Evolutionary conservation across 1,140 invertebrate genomes (phyloP).

Genomic region (Drosophila kikkawai): DNA sequence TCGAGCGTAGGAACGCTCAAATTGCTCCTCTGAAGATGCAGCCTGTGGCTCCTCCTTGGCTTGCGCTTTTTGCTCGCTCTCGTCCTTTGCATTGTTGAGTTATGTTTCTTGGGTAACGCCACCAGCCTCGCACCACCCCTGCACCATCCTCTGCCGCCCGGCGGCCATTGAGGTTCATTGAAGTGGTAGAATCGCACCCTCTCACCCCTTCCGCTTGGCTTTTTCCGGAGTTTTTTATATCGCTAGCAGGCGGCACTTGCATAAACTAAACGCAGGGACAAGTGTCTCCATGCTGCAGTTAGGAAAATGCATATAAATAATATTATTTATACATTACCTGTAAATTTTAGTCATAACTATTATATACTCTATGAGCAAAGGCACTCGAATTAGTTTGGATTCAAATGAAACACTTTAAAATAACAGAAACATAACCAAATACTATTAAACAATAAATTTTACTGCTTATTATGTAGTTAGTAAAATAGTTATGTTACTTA

Average conservation of each 20-base stretch:
- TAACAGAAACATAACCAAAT: neutral
- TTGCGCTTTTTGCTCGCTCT: conserved; percentile 61
- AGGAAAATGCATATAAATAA: neutral
- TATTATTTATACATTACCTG: neutral
- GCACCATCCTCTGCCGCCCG: neutral
- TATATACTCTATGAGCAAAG: neutral
- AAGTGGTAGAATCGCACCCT: conserved; percentile 48
- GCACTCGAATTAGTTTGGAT: neutral
- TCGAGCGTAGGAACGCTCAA: conserved; percentile 54
- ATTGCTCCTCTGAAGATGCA: conserved; percentile 45
- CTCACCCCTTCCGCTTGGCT: neutral
- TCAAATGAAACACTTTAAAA: neutral
- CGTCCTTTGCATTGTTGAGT: conserved; percentile 61
- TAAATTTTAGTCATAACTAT: neutral
- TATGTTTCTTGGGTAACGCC: conserved; percentile 62
- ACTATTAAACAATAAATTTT: too few species aligned
- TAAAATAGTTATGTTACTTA: neutral
- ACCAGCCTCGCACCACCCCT: neutral
- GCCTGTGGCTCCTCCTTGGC: conserved; percentile 50
- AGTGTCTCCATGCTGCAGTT: conserved; percentile 26
- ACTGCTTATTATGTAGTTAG: neutral
- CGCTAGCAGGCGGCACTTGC: conserved; percentile 60
- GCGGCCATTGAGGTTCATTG: conserved; percentile 64
- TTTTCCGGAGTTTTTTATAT: conserved; percentile 50
- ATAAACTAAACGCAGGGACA: conserved; percentile 72